phyloP scores from a whole-genome alignment of 2,888 invertebrate species.

The Diarsia dahlii region DNA sequence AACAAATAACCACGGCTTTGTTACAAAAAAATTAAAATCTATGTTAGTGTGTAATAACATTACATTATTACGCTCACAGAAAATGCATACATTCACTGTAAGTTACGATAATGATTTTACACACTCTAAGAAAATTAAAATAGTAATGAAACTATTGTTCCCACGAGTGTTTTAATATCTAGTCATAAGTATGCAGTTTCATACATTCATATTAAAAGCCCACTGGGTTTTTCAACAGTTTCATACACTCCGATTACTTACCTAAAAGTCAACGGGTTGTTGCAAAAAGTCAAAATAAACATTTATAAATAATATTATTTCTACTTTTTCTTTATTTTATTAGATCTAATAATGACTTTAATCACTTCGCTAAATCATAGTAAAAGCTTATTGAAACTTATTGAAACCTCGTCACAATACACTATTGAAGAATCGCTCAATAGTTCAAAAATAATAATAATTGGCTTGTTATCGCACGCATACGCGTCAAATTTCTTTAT shows the following conservation, averaged over 20 bases:
- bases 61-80: too few species aligned
- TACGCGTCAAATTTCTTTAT: neutral
- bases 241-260: neutral
- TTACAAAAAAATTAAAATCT: too few species aligned
- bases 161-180: neutral
- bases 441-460: slow-evolving; percentile 28
- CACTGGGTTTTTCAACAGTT: neutral
- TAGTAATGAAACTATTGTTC: neutral
- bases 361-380: neutral
- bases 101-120: too few species aligned
- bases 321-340: neutral
- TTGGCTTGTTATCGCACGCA: slow-evolving; percentile 30
- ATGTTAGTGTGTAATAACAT: too few species aligned
- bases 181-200: neutral
- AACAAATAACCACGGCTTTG: too few species aligned
- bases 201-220: neutral
- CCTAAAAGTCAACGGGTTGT: neutral
- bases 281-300: neutral
- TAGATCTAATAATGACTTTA: neutral
- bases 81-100: too few species aligned
- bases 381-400: neutral
- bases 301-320: neutral
- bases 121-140: too few species aligned
- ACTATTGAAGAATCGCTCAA: neutral
- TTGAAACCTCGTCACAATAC: neutral